Evolutionary conservation across 1,140 invertebrate genomes (phyloP).

Genomic region (Drosophila truncata): DNA sequence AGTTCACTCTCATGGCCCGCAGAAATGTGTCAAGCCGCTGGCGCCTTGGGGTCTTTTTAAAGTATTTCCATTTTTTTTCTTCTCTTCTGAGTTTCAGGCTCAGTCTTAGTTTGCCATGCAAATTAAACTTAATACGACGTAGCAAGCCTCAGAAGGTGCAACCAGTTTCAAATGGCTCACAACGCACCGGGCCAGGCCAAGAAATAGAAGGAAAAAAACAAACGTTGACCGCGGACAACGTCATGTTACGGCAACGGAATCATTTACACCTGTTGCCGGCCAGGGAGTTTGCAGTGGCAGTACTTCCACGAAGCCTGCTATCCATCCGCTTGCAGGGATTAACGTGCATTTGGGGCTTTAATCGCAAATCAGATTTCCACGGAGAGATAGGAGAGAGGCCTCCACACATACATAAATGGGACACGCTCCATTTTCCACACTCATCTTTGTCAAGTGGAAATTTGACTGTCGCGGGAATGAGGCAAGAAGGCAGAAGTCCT

Average conservation of each 20-base stretch:
- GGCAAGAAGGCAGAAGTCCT: no score
- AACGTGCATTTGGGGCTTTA: conserved; percentile 48
- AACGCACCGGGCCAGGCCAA: conserved; percentile 43
- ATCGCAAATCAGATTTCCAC: conserved; percentile 40
- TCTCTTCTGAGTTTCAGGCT: neutral
- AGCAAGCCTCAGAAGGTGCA: conserved; percentile 40
- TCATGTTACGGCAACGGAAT: conserved; percentile 49
- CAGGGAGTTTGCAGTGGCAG: conserved; percentile 14
- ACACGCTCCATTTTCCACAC: conserved; percentile 50
- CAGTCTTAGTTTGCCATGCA: conserved; percentile 54
- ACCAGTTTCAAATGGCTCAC: conserved; percentile 64
- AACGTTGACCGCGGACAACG: conserved; percentile 25
- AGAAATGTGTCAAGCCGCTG: conserved; percentile 74
- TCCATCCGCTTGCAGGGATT: conserved; percentile 27
- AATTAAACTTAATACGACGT: conserved; percentile 71
- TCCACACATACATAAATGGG: conserved; percentile 30
- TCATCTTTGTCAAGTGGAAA: conserved; percentile 13
- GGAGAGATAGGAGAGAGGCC: neutral
- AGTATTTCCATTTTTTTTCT: conserved; percentile 40
- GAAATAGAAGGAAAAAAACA: conserved; percentile 10
- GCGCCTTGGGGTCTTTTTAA: conserved; percentile 41
- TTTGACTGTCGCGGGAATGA: conserved; percentile 1
- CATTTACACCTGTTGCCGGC: conserved; percentile 66
- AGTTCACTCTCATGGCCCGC: conserved; percentile 48
- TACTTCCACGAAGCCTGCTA: conserved; percentile 2